Conservation (phyloP, 2,888 invertebrate species). For the Morpho helenor region DNA sequence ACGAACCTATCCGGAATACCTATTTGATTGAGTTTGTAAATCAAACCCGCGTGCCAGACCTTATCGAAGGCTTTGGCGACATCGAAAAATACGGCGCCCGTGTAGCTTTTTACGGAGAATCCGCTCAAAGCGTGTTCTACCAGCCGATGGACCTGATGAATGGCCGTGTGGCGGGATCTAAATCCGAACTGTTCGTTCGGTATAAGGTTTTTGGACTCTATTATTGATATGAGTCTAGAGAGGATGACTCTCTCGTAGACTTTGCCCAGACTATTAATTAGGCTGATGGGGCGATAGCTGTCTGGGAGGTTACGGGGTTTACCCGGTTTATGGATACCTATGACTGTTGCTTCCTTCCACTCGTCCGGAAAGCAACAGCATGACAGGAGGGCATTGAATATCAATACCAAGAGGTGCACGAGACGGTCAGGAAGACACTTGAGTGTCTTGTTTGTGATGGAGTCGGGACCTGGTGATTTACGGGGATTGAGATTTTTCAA, state of each 20-base stretch:
- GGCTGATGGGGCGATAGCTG: slow-evolving; percentile 14
- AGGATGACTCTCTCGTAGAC: slow-evolving; percentile 1
- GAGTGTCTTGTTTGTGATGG: too few species aligned
- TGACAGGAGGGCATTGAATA: not conserved
- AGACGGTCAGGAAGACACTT: not conserved
- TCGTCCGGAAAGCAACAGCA: not conserved
- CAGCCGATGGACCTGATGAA: slow-evolving; percentile 1
- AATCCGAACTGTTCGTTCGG: slow-evolving; percentile 6
- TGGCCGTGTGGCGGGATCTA: not conserved
- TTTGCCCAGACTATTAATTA: slow-evolving; percentile 1
- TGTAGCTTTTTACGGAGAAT: not conserved
- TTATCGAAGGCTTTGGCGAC: too few species aligned
- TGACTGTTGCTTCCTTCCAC: slow-evolving; percentile 13
- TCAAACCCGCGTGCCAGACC: too few species aligned
- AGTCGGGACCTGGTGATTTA: slow-evolving; percentile 7
- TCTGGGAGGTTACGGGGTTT: slow-evolving; percentile 5
- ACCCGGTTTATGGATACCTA: slow-evolving; percentile 11
- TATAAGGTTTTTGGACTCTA: not conserved
- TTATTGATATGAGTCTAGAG: not conserved
- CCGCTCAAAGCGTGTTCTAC: not conserved
- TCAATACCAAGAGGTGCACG: not conserved
- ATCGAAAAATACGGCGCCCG: too few species aligned
- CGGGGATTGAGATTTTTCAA: not conserved
- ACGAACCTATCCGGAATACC: not conserved
- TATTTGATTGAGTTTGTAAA: not conserved